These are phyloP conservation scores for Brassicogethes aeneus DNA, from an alignment of 2,888 invertebrate species.

Conservation along the genomic window DNA sequence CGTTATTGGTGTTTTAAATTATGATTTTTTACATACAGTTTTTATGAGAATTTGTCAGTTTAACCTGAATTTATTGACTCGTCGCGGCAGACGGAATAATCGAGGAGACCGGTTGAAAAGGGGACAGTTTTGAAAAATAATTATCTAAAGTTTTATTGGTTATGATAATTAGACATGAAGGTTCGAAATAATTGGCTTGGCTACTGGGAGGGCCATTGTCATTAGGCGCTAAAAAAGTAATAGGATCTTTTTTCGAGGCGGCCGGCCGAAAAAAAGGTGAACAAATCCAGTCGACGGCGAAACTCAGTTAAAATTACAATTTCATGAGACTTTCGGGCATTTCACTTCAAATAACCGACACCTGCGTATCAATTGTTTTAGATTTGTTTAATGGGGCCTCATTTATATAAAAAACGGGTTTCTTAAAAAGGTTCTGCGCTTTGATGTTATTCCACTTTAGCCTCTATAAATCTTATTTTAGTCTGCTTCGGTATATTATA, in stretches of 20 bases:
- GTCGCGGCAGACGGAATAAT: not conserved
- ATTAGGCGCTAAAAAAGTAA: not conserved
- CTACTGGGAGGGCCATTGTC: not conserved
- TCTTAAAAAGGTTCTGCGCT: no score
- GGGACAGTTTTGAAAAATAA: not conserved
- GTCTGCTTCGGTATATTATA: no score
- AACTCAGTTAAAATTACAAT: not conserved
- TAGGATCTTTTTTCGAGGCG: no score
- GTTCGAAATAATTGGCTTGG: not conserved
- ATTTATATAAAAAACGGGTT: not conserved
- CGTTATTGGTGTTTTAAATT: no score
- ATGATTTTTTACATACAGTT: no score
- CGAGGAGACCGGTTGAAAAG: not conserved
- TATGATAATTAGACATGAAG: not conserved
- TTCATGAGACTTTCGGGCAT: not conserved
- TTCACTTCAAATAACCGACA: not conserved
- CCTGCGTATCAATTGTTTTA: not conserved
- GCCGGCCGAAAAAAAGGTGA: not conserved
- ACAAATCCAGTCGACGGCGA: not conserved
- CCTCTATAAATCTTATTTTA: no score
- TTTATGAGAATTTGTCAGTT: no score
- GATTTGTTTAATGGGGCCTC: not conserved
- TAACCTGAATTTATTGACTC: constrained; percentile 1
- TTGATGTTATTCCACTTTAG: no score
- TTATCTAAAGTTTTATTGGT: not conserved